Evolutionary conservation across 92 coral and sea anemone genomes (phyloP), one percentile per base, ranked within the genome.

Genomic region (Epizoanthus stellaris): DNA sequence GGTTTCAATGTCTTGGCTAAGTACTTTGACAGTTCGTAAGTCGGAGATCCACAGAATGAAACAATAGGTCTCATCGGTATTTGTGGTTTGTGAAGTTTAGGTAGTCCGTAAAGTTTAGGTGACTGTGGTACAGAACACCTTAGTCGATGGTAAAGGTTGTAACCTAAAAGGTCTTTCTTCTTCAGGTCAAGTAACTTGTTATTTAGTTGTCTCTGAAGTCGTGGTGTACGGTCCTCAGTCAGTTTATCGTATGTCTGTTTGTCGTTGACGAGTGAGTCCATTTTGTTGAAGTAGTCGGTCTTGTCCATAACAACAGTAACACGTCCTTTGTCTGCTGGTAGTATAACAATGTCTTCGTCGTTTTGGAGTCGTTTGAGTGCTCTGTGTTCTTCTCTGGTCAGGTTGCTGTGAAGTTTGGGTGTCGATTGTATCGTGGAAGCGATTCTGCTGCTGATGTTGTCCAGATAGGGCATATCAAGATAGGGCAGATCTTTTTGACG

Each of bases 71-170:
- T 70, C 87, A 90, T 82, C 15, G 87, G 89, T 83, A 84, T 84
- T 0, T 43, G 9, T 3, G 89, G 94, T 80, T 87, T 90, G 82
- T 91, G 87, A 3, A 91, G 87, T 79, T 84, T 79, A 11, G 91
- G 91, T 66, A 87, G 77, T 76, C 90, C 87, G 77, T 82, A 84
- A 6, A 90, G 86, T 73, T 80, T 87, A 1, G 90, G 93, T 70
- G 86, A 75, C 73, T 88, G 87, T 63, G 85, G 91, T 68, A 66
- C 69, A 10, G 86, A 23, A 58, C 85, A 76, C 21, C 87, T 71
- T 45, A 82, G 80, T 52, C 70, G 36, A 59, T 76, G 9, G 80
- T 86, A 82, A 43, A 61, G 43, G 57, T 67, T 6, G 84, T 67
- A 61, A 14, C 82, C 16, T 36, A 73, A 15, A 23, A 23, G 25